Evolutionary conservation across 2,888 invertebrate species (phyloP), one percentile per base, ranked within the genome.

Genomic region (Leucophenga montana): DNA sequence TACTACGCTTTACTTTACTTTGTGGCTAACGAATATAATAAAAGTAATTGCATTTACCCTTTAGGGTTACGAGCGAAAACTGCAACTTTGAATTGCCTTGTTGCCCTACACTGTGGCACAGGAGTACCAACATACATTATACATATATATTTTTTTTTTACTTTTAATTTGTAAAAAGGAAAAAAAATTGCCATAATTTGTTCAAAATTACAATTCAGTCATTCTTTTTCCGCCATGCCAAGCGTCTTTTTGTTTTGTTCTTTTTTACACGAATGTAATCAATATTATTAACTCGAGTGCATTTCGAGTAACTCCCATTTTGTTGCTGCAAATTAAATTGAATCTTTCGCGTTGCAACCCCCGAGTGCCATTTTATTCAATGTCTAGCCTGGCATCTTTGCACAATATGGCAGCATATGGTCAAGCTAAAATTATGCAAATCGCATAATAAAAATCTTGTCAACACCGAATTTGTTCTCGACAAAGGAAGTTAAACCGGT

Each of bases 31-130:
- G 53, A 69, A 50, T 20, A 75, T 83, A 85, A 84, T 85, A 80
- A 84, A 85, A 85, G 85, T 86, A 85, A 86, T 86, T 86, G 85
- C 83, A 76, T 80, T 84, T 85, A 83, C 85, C 86, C 86, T 85
- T 85, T 83, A 84, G 86, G 86, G 84, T 85, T 85, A 85, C 79
- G 75, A 83, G 75, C 77, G 44, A 83, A 82, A 82, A 83, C 82
- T 82, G 82, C 78, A 57, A 76, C 66, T 71, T 76, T 74, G 3
- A 16, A 2, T 39, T 33, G 16, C 16, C 11, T 33, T 14, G 16
- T n/a, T 59, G 27, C 16, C 59, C 13, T 22, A 2, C 57, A 16
- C 31, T 39, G n/a, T 13, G n/a, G 22, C 18, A 74, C 22, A 64
- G 46, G 13, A 20, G 64, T 33, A 39, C 18, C 48, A n/a, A 46